Evolutionary conservation across 1,140 invertebrate genomes (phyloP), one percentile per base, ranked within the genome.

Genomic region (Muscidifurax raptorellus): DNA sequence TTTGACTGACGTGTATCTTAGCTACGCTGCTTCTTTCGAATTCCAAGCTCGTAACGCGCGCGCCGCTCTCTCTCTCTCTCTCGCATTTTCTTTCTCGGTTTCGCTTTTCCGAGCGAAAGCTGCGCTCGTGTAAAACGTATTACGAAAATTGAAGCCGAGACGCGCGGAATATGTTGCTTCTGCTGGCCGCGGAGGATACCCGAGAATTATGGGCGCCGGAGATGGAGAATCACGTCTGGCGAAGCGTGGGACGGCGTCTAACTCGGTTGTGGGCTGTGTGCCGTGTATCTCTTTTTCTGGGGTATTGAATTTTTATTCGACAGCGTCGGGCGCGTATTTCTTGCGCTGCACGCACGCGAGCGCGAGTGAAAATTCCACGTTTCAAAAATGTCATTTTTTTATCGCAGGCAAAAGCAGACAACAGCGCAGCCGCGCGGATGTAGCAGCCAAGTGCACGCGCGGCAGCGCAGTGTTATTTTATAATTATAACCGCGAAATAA

Each of bases 1-100:
- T 88, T 87, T 87, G 86, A 87, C 86, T 88, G 88, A 90, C 86
- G 77, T 86, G 85, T 84, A 59, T 59, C 52, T 59, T 59, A 59
- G 28, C 7, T 40, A 7, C 59, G 69, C 52, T 78, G 66, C 59
- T 80, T 80, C 75, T 74, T 78, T 27, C 40, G 71, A 64, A 77
- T 77, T 77, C 47, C 27, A 30, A 22, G 7, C 71, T 36, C 28
- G 71, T 59, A 59, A 59, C 15, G 52, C 52, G 12, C n/a, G n/a
- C n/a, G n/a, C n/a, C n/a, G n/a, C 52, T 59, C 18, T 4, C 18
- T 59, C 52, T 59, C 52, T n/a, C 30, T 0, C 12, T 18, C 30
- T 6, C 52, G 1, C 52, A 59, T 59, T 59, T 59, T n/a, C 52
- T n/a, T 22, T n/a, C 52, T 59, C 52, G 52, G 52, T 59, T 59